Evolutionary conservation across 1,140 invertebrate species (phyloP), one percentile per base, ranked within the genome.

Genomic region (Lutraria rhynchaena): DNA sequence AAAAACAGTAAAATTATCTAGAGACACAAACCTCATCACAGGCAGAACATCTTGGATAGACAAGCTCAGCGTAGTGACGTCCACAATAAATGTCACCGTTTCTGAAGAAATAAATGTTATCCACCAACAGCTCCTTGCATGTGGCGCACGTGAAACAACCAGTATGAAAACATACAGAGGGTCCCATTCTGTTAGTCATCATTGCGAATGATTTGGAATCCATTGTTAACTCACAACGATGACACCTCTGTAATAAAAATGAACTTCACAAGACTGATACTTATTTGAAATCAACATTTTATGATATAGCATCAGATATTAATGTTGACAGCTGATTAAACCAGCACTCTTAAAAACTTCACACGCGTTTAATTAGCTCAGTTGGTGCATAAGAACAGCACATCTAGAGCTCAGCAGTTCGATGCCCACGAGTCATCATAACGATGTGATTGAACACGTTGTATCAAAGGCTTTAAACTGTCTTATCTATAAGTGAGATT

Each of bases 41-140:
- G 19, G 97, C 96, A 2, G 96, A 97, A 92, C 98, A 99, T 55
- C 98, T 93, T 0, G 98, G 98, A 90, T 99, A 99, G 29, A 98
- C 94, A 0, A 96, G 97, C 93, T 99, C 98, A 0, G 98, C 98
- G 92, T 99, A 98, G 92, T 99, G 98, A 22, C 98, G 92, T 2
- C 98, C 98, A 91, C 98, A 99, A 92, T 97, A 99, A 0, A 99
- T 94, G 55, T 95, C 94, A 3, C 89, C 89, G 82, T 96, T 95
- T 83, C 97, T 94, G 90, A 95, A 97, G 93, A 99, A 99, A 94
- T 99, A 99, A 90, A 99, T 99, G 85, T 99, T 95, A 93, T 99
- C 98, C 19, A 99, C 97, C 19, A 99, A 95, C 22, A 99, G 94
- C 92, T 99, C 97, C 84, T 95, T 94, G 93, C 98, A 99, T 19